These are phyloP conservation scores for Corythornis cristatus DNA, from an alignment of 2,113 vertebrate genomes.

Conservation along the genomic window DNA sequence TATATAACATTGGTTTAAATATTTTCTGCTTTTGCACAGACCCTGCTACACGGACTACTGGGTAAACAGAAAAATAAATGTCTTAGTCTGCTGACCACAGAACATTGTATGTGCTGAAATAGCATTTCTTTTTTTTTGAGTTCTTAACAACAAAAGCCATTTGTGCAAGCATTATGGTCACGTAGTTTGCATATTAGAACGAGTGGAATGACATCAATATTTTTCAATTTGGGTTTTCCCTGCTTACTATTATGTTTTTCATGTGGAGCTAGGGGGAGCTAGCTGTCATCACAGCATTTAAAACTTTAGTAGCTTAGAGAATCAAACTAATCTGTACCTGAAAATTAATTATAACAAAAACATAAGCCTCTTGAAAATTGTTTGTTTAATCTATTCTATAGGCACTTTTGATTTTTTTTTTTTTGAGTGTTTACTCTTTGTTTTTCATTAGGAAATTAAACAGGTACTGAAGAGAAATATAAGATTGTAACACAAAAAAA, in stretches of 20 bases:
- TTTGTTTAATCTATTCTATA: conserved; percentile 31
- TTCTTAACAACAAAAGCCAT: neutral
- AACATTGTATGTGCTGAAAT: neutral
- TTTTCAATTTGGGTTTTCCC: conserved; percentile 11
- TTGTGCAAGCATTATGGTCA: neutral
- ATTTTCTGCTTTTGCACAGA: conserved; percentile 6
- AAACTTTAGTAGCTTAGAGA: neutral
- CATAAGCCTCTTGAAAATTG: neutral
- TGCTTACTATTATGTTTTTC: neutral
- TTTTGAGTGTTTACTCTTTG: neutral
- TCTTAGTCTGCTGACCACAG: neutral
- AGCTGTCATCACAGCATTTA: neutral
- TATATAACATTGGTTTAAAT: conserved; percentile 7
- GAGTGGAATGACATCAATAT: neutral
- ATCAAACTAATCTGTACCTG: neutral
- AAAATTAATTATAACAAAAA: neutral
- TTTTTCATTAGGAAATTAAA: neutral
- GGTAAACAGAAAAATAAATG: neutral
- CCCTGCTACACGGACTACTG: neutral
- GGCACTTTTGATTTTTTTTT: neutral
- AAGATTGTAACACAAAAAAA: neutral
- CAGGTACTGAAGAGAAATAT: neutral
- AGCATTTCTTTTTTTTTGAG: conserved; percentile 17
- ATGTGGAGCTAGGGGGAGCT: neutral
- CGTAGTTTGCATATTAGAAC: neutral